Evolutionary conservation across 2,888 invertebrate genomes (phyloP), one percentile per base, ranked within the genome.

Genomic region (Lumbricus terrestris): DNA sequence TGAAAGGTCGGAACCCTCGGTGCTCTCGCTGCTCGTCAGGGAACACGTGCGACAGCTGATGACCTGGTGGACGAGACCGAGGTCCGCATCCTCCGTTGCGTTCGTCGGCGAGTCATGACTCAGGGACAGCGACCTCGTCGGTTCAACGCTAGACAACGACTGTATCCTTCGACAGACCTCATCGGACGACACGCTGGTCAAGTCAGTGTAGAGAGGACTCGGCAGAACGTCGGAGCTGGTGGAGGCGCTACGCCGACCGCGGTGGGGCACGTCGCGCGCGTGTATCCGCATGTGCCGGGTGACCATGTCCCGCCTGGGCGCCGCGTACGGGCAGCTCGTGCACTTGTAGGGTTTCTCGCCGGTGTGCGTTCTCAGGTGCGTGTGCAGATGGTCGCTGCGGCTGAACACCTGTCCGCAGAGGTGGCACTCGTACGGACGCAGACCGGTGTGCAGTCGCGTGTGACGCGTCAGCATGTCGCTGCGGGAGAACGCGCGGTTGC

Each of bases 401-500:
- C 94, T 94, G 93, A 99, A 99, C 91, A 98, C 98, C 88, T 88
- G 98, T 0, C 97, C 98, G 95, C 99, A 99, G 15, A 97, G 97
- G 69, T 97, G 96, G 95, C 99, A 99, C 91, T 98, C 97, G 96
- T 99, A 99, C 6, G 99, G 99, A 95, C 99, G 99, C 91, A 98
- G 96, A 69, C 99, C 99, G 16, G 98, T 99, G 95, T 99, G 99
- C 88, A 99, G 96, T 88, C 99, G 96, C 96, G 98, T 98, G 96
- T 99, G 99, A 90, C 99, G 96, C 29, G 99, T 99, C 92, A 99
- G 96, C 99, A 99, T 99, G 95, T 99, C 99, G 91, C 97, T 97
- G 89, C 99, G 96, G 1, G 99, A 98, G 95, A 99, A 99, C 88
- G 98, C 97, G 82, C 99, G 96, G 93, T 97, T 97, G 95, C 99